Conservation (phyloP, 2,888 invertebrate genomes). For the Volucella bombylans region DNA sequence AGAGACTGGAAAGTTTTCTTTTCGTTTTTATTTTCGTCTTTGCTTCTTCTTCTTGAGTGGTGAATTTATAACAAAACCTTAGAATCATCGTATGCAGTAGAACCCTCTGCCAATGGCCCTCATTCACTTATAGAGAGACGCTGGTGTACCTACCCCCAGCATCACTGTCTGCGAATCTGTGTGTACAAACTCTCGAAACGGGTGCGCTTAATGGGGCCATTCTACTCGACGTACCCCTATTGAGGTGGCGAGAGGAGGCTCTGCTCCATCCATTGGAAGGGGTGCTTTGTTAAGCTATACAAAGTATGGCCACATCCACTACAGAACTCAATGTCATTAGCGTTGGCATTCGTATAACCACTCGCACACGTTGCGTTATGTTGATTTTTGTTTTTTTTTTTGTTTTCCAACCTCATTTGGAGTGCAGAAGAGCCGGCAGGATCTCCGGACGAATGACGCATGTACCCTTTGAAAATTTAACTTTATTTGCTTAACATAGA, state of each 20-base stretch:
- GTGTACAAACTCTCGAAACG: conserved; percentile 53
- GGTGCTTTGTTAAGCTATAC: conserved; percentile 48
- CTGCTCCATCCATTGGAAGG: conserved; percentile 41
- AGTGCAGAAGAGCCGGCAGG: conserved; percentile 45
- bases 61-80: conserved; percentile 58
- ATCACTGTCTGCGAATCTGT: conserved; percentile 21
- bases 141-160: background rate
- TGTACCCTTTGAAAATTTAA: conserved; percentile 70
- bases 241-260: background rate
- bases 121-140: conserved; percentile 11
- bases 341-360: conserved; percentile 48
- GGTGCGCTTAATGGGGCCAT: conserved; percentile 68
- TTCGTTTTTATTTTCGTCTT: background rate
- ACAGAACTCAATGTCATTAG: conserved; percentile 69
- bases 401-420: conserved; percentile 68
- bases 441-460: conserved; percentile 41
- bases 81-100: conserved; percentile 53
- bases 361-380: conserved; percentile 61
- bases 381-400: conserved; percentile 54
- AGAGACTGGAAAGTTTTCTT: conserved; percentile 54
- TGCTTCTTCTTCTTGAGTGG: conserved; percentile 25
- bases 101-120: conserved; percentile 17
- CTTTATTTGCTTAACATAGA: conserved; percentile 69
- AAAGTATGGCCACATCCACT: conserved; percentile 38
- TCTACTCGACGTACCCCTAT: conserved; percentile 35